Base-by-base conservation (phyloP, 2,797 vertebrate species). In the Hapalemur alaotrensis region DNA sequence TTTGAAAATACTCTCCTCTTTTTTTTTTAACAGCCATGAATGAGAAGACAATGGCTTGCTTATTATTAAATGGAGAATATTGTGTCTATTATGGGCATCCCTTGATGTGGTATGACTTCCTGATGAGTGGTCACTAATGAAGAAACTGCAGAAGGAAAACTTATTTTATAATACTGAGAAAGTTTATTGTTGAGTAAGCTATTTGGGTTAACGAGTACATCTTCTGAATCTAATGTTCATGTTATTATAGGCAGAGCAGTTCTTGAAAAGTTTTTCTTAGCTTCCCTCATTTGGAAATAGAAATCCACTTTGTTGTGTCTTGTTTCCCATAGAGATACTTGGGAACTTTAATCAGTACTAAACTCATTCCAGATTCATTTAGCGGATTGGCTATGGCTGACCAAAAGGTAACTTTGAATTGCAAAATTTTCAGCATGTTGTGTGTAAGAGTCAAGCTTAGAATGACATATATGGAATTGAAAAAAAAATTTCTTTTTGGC, bases 81-180 rank as follows among this genome's bases (percentile, higher is more conserved):
- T 52, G 92, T 93, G 70, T 10, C 1, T 76, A 35, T 96, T 96
- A 94, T 91, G 91, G 73, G 75, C 73, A 67, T 75, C 32, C 65
- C 41, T 84, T 91, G 84, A 69, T 97, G 90, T 91, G 61, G 38
- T 81, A 85, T 6, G n/a, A 38, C 95, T 96, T 97, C 84, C 93
- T 94, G 79, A 94, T 93, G 83, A 97, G 85, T 97, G 95, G 72
- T 65, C 43, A 84, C 95, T 95, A 94, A 96, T 46, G 59, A 96
- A 96, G 95, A 93, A 93, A 79, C 70, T 93, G 38, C 52, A 92
- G 92, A 95, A 91, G 63, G 88, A 96, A 95, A 93, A 70, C 17
- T 89, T 92, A 88, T 52, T 92, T 93, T 95, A 95, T 88, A 97
- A 95, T 96, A 84, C 96, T 95, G 95, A 96, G 94, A 97, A 94